These are phyloP conservation scores for Characodon lateralis DNA, from an alignment of 2,797 vertebrate genomes.

Conservation along the genomic window DNA sequence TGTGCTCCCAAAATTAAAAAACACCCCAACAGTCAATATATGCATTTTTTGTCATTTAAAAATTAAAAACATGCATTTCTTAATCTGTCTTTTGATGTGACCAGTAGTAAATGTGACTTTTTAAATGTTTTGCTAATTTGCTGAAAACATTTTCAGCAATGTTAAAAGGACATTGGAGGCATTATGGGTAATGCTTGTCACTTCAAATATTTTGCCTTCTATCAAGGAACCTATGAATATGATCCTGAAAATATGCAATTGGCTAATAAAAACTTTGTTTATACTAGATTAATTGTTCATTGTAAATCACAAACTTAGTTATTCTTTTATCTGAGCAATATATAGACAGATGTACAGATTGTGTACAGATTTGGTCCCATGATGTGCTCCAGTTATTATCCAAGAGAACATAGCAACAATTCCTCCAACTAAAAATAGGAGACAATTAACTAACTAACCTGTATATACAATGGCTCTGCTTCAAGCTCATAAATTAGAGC, in stretches of 20 bases:
- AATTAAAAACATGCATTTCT: background rate
- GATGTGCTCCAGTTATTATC: background rate
- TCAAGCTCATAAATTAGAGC: background rate
- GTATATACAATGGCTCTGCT: background rate
- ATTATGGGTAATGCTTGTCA: no score
- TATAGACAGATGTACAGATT: background rate
- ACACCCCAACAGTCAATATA: background rate
- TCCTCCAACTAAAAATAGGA: background rate
- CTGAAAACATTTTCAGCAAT: background rate
- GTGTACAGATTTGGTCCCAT: background rate
- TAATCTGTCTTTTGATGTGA: background rate
- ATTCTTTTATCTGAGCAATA: background rate
- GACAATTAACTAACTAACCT: background rate
- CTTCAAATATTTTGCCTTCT: background rate
- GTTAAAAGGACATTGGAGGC: background rate
- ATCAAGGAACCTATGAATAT: background rate
- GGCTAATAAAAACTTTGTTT: background rate
- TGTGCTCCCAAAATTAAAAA: background rate
- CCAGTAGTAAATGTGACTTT: background rate
- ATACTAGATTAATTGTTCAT: background rate
- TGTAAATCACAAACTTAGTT: background rate
- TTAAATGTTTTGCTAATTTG: background rate
- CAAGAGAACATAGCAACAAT: background rate
- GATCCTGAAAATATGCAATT: background rate
- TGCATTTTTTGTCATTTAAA: background rate